These are phyloP conservation scores for Yponomeuta malinellus DNA, from an alignment of 2,888 invertebrate genomes.

Conservation along the genomic window DNA sequence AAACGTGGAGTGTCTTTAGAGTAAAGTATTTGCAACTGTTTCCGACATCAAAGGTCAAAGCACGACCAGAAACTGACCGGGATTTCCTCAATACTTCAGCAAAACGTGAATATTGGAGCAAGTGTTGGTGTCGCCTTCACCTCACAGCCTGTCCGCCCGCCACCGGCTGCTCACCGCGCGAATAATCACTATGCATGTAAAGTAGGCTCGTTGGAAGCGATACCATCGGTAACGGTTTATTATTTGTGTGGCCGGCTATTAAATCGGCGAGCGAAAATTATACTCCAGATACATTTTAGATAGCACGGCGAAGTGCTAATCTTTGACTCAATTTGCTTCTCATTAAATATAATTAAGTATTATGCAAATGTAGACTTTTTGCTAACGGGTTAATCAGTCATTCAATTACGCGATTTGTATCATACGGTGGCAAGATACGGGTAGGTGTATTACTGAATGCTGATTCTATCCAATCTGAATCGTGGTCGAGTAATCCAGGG, in stretches of 20 bases:
- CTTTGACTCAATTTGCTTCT: constrained; percentile 1
- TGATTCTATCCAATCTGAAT: too few species aligned
- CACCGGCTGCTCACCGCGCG: constrained; percentile 9
- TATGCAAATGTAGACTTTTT: background rate
- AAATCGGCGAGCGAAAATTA: constrained; percentile 7
- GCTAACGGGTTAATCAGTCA: background rate
- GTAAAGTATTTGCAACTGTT: background rate
- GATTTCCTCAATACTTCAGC: too few species aligned
- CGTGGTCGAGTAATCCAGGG: too few species aligned
- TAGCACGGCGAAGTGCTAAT: constrained; percentile 9
- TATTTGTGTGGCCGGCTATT: constrained; percentile 5
- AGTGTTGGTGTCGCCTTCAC: too few species aligned
- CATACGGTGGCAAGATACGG: too few species aligned
- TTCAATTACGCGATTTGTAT: too few species aligned
- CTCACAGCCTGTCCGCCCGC: background rate
- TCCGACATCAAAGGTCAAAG: background rate
- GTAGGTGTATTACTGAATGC: too few species aligned
- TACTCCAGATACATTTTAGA: constrained; percentile 13
- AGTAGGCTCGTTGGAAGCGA: constrained; percentile 11
- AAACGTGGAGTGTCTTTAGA: background rate
- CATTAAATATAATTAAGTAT: background rate
- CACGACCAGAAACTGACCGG: too few species aligned
- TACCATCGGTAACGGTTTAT: constrained; percentile 9
- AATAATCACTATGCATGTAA: constrained; percentile 13
- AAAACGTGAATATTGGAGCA: too few species aligned